phyloP scores from a whole-genome alignment of 2,113 vertebrate genomes.

The Perccottus glenii region DNA sequence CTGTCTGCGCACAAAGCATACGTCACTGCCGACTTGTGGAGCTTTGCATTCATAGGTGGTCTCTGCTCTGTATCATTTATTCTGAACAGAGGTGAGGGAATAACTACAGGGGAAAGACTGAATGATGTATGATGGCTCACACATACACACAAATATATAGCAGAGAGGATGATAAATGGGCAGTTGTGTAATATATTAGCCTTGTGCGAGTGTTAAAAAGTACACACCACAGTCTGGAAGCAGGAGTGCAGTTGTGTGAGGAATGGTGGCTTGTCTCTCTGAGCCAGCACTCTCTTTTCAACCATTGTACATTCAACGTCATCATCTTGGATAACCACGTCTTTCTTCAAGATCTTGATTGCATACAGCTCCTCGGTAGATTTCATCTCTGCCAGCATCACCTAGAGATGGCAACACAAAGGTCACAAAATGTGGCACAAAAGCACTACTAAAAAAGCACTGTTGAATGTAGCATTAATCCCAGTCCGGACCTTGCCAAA shows the following conservation, averaged over 20 bases:
- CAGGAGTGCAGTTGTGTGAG: constrained; percentile 97
- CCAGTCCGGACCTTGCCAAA: constrained; percentile 88
- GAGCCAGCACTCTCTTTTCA: constrained; percentile 94
- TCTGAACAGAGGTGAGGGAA: not conserved
- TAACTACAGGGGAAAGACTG: constrained; percentile 16
- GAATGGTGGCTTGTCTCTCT: constrained; percentile 92
- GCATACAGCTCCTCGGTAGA: constrained; percentile 93
- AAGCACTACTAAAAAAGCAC: not conserved
- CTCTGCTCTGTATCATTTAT: constrained; percentile 41
- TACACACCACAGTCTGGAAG: constrained; percentile 95
- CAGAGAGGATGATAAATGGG: constrained; percentile 15
- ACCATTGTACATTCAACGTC: constrained; percentile 99
- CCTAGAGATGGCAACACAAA: constrained; percentile 72
- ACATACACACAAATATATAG: not conserved
- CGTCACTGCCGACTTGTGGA: constrained; percentile 14
- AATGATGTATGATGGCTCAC: constrained; percentile 15
- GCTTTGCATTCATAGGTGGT: constrained; percentile 41
- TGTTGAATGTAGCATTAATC: not conserved
- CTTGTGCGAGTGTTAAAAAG: not conserved
- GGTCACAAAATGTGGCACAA: not conserved
- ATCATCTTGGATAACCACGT: constrained; percentile 98
- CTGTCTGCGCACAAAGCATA: constrained; percentile 27
- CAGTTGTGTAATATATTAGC: constrained; percentile 7
- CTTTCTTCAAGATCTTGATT: constrained; percentile 97
- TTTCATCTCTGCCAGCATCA: constrained; percentile 96